Base-by-base conservation (phyloP, 2,113 vertebrate species). In the Alouatta palliata region DNA sequence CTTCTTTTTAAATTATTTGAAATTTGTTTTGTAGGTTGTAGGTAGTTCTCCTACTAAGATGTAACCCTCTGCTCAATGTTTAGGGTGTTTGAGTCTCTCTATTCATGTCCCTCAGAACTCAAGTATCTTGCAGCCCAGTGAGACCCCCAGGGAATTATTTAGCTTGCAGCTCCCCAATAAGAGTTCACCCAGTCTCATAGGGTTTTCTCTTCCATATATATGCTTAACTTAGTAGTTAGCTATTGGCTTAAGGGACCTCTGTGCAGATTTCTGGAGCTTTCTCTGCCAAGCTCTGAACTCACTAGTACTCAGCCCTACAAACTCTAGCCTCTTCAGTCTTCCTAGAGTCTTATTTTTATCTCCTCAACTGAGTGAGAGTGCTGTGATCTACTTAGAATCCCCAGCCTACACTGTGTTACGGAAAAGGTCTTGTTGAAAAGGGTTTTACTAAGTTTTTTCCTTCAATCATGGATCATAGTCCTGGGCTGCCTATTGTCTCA, bases 1-100 rank as follows among this genome's bases (percentile, higher is more conserved):
- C 37, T 77, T 86, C 80, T 40, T 88, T 88, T 94, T 94, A 91
- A 37, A 52, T 84, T 84, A 73, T 91, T 73, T 80, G 37, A 70
- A 70, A 45, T 91, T 88, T 90, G 37, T 95, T 91, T 94, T 75
- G 70, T 52, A 52, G 52, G 52, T 52, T 5, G 3, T 52, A 52
- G 58, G 66, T 76, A 27, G 47, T 5, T 9, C 23, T 91, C 0
- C 35, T 91, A 9, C 35, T 76, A 23, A 21, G 40, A 23, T 66
- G 19, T 61, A 35, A n/a, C 37, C 10, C 47, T 87, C 64, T 90
- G 30, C 49, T 80, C 8, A 35, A 1, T 86, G 47, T 85, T 27
- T 47, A 70, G 43, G 68, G 2, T 49, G 10, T 71, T 73, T 7
- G 9, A 85, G 27, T 84, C 7, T 27, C 21, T 92, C 40, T 8